These are phyloP conservation scores for Tubulanus polymorphus DNA, from an alignment of 2,888 invertebrate species.

Conservation along the genomic window DNA sequence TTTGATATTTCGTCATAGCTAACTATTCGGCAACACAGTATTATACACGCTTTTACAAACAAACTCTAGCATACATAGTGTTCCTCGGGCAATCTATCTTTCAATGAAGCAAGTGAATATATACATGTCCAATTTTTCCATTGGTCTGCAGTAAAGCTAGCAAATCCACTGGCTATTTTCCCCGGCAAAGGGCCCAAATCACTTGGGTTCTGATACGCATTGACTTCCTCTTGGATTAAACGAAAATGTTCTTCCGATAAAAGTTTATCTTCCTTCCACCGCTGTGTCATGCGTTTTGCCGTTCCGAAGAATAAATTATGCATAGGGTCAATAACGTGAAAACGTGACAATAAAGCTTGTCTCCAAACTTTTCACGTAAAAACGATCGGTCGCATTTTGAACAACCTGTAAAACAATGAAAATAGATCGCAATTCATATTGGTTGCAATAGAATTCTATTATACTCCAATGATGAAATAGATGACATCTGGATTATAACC, in stretches of 20 bases:
- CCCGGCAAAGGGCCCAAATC: background rate
- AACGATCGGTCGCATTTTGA: background rate
- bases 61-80: background rate
- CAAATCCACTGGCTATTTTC: background rate
- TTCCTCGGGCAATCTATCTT: background rate
- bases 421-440: background rate
- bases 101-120: background rate
- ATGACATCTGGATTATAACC: too few species aligned
- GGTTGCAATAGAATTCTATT: background rate
- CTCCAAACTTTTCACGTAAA: background rate
- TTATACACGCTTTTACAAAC: background rate
- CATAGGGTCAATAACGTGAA: background rate
- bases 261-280: background rate
- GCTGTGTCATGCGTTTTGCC: background rate
- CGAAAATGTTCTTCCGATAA: background rate
- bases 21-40: background rate
- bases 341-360: background rate
- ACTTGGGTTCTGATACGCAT: background rate
- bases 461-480: too few species aligned
- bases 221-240: background rate
- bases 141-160: background rate
- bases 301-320: background rate
- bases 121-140: background rate
- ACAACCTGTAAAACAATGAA: background rate
- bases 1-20: background rate